A percentile compares a stretch with the other conserved stretches of the same genome.
Evolutionary conservation across 2,113 vertebrate species (phyloP).

Genomic region (Xenopus borealis): DNA sequence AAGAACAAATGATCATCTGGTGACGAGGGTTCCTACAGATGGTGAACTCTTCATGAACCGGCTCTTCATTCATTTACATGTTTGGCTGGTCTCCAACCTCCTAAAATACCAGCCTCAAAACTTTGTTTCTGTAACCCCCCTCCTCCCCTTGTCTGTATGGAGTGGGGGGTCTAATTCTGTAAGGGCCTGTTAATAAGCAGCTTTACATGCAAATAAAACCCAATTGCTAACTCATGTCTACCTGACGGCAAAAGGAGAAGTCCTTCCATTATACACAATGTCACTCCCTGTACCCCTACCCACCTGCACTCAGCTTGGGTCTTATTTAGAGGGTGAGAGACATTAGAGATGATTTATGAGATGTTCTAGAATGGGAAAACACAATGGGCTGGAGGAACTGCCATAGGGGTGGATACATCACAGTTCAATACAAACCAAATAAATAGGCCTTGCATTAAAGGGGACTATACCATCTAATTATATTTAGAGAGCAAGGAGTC

Average conservation of each 20-base stretch:
- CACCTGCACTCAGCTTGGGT: not conserved
- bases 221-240: not conserved
- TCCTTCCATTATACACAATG: not conserved
- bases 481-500: too few relatives aligned
- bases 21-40: constrained; percentile 4
- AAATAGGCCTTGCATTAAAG: too few relatives aligned
- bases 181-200: not conserved
- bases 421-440: too few relatives aligned
- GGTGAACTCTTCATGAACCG: constrained; percentile 2
- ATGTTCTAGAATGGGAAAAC: not conserved
- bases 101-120: not conserved
- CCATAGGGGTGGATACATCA: too few relatives aligned
- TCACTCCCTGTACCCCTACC: not conserved
- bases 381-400: too few relatives aligned
- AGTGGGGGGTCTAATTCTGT: not conserved
- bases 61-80: not conserved
- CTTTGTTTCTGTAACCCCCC: not conserved
- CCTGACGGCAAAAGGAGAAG: not conserved
- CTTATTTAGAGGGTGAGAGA: not conserved
- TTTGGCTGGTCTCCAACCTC: not conserved
- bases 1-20: not conserved
- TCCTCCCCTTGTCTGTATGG: not conserved
- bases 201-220: constrained; percentile 8
- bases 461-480: too few relatives aligned
- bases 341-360: not conserved